Evolutionary conservation across 1,140 invertebrate genomes (phyloP), one percentile per base, ranked within the genome.

Genomic region (Nebria ingens): DNA sequence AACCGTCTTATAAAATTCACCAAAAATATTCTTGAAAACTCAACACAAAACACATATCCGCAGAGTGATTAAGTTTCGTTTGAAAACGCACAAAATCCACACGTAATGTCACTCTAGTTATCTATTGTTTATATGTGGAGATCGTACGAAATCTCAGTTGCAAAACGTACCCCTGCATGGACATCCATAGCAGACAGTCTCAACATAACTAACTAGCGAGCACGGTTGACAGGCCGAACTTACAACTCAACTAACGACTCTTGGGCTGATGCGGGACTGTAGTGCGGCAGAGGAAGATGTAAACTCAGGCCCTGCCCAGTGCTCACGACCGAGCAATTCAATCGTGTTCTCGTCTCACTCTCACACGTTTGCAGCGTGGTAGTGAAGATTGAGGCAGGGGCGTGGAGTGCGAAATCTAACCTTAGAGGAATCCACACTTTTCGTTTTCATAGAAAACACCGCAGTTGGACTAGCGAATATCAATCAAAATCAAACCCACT

Each of bases 181-280:
- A 34, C 25, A 9, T 34, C 23, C 51, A 55, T 34, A 45, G 54
- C 51, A 57, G 38, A 53, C 34, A 52, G 58, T 58, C 62, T 60
- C 63, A 60, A 61, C 40, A 50, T 56, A 66, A 66, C 66, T 68
- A 68, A 68, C 66, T 64, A 68, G 60, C 58, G 59, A 63, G 52
- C 62, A 45, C 17, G 63, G 66, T 65, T 68, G 66, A 68, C 66
- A 68, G 66, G 58, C 66, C 61, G 64, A 58, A 58, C 66, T 68
- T 68, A 68, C 66, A 68, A 67, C 66, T 68, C 66, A 68, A 68
- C 66, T 68, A 68, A 64, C 61, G 53, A 64, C 57, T 61, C n/a
- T 54, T 62, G 53, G 63, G 53, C 60, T 59, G 64, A 56, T 63
- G 63, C 62, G 52, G 25, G 51, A 42, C 34, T 59, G 63, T 62